These are phyloP conservation scores for Thymelicus sylvestris DNA, from an alignment of 2,888 invertebrate genomes.

Conservation along the genomic window DNA sequence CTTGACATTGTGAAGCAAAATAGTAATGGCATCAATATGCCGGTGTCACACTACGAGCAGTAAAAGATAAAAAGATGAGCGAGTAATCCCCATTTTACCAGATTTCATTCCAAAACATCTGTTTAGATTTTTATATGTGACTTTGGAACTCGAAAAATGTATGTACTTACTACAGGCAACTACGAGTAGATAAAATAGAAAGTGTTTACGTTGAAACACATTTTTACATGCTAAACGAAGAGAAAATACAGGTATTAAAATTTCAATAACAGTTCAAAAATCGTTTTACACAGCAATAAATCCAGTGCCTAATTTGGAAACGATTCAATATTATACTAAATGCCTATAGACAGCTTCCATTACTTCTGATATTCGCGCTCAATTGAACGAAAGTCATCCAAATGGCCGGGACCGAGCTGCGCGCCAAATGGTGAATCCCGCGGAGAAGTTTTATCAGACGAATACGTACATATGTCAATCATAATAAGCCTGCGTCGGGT, in stretches of 20 bases:
- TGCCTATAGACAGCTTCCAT: constrained; percentile 40
- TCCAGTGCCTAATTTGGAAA: neutral
- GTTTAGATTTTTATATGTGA: too few species aligned
- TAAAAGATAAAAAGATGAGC: neutral
- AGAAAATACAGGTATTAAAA: too few species aligned
- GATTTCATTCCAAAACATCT: neutral
- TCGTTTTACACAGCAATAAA: neutral
- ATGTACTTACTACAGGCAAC: too few species aligned
- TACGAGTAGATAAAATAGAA: too few species aligned
- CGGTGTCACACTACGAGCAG: neutral
- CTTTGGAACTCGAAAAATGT: too few species aligned
- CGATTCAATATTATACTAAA: constrained; percentile 32
- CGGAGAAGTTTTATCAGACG: constrained; percentile 47
- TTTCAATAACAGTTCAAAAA: too few species aligned
- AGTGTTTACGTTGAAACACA: too few species aligned
- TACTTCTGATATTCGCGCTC: constrained; percentile 41
- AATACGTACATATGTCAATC: constrained; percentile 49
- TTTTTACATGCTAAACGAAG: too few species aligned
- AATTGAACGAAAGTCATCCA: constrained; percentile 54
- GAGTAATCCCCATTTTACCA: neutral
- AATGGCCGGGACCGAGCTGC: constrained; percentile 33
- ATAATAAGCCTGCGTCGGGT: constrained; percentile 46
- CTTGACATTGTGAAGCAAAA: constrained; percentile 30
- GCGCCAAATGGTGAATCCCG: constrained; percentile 9
- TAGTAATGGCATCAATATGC: constrained; percentile 18